These are phyloP conservation scores for Tryphoninae sp. DNA, from an alignment of 2,888 invertebrate species.

Conservation along the genomic window DNA sequence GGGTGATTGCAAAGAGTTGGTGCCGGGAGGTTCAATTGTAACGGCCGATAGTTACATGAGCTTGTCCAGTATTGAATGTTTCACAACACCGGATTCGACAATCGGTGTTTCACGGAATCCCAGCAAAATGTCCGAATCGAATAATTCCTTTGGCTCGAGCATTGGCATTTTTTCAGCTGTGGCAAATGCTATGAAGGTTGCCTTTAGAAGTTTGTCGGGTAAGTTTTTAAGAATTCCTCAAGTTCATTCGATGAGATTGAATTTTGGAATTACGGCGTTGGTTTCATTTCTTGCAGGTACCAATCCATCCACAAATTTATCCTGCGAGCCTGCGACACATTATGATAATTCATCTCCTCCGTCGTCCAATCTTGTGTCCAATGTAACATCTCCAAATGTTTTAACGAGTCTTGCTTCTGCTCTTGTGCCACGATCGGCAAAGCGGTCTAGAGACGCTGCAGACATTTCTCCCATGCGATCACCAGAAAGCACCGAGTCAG, in stretches of 20 bases:
- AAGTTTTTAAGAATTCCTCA: neutral
- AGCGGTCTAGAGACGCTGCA: slow-evolving; percentile 70
- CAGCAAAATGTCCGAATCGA: neutral
- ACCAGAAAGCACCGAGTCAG: slow-evolving; percentile 34
- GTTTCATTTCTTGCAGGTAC: slow-evolving; percentile 36
- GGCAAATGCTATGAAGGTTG: slow-evolving; percentile 73
- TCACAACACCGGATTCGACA: slow-evolving; percentile 46
- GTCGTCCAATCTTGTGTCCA: slow-evolving; percentile 24
- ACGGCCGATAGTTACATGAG: slow-evolving; percentile 70
- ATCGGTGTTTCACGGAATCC: slow-evolving; percentile 12
- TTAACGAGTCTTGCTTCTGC: slow-evolving; percentile 53
- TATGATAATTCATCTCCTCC: slow-evolving; percentile 12
- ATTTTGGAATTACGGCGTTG: neutral
- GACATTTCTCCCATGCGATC: slow-evolving; percentile 46
- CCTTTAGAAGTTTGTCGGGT: slow-evolving; percentile 75
- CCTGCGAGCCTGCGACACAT: slow-evolving; percentile 36
- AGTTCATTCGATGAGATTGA: neutral
- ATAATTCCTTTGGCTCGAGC: slow-evolving; percentile 41
- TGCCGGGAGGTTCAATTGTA: slow-evolving; percentile 60
- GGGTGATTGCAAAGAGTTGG: neutral
- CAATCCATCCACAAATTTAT: slow-evolving; percentile 25
- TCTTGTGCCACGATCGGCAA: slow-evolving; percentile 63
- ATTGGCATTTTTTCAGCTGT: slow-evolving; percentile 74
- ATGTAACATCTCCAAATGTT: slow-evolving; percentile 31
- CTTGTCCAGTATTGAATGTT: slow-evolving; percentile 65